Conservation (phyloP, 1,140 invertebrate species). For the Psix sp. region DNA sequence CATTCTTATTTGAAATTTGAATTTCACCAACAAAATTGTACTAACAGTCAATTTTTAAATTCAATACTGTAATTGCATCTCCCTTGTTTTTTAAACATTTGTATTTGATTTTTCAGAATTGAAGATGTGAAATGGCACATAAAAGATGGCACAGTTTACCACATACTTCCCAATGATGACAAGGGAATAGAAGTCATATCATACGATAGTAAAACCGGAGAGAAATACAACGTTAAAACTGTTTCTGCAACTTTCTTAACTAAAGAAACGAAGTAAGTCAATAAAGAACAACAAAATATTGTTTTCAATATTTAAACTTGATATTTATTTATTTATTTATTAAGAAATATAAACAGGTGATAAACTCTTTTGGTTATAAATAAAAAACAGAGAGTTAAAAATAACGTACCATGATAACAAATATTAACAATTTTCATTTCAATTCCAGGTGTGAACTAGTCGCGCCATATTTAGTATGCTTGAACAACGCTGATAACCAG, state of each 20-base stretch:
- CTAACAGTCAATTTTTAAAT: too few species aligned
- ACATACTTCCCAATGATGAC: conserved; percentile 81
- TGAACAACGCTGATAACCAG: conserved; percentile 74
- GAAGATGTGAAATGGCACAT: conserved; percentile 80
- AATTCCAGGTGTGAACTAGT: conserved; percentile 81
- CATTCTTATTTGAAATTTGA: too few species aligned
- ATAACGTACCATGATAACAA: conserved; percentile 23
- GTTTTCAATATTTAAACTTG: too few species aligned
- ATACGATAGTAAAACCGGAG: conserved; percentile 82
- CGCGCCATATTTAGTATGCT: conserved; percentile 81
- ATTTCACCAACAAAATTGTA: too few species aligned
- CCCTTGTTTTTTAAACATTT: conserved; percentile 36
- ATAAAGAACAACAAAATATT: conserved; percentile 30
- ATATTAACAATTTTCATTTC: too few species aligned
- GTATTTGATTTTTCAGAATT: conserved; percentile 51
- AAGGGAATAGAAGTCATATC: conserved; percentile 84
- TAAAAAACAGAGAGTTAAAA: too few species aligned
- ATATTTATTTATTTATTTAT: too few species aligned
- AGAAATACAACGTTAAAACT: conserved; percentile 79
- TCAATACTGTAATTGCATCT: too few species aligned
- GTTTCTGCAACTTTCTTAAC: conserved; percentile 81
- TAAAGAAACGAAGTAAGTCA: conserved; percentile 78
- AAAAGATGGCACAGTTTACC: conserved; percentile 80
- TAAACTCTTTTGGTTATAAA: too few species aligned
- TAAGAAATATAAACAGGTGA: too few species aligned